phyloP scores from a whole-genome alignment of 2,113 vertebrate species.

The Romanogobio albipinnatus region DNA sequence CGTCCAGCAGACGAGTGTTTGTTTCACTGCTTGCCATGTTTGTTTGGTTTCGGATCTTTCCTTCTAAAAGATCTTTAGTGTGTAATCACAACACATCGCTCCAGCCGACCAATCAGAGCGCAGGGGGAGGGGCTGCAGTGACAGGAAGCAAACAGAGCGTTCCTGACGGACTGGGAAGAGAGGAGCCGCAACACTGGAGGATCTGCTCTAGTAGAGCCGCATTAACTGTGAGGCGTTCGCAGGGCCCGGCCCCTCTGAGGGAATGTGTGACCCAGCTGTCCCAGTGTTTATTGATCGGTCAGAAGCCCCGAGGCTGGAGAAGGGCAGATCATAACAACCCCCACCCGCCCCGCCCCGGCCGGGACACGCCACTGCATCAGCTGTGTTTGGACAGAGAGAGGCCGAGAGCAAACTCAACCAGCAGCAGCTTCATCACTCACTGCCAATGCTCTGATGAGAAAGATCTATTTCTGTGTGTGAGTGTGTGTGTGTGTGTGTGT shows the following conservation, averaged over 20 bases:
- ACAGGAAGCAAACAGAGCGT: too few relatives aligned
- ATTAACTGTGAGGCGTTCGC: too few relatives aligned
- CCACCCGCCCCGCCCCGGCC: conserved; percentile 48
- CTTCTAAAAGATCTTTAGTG: neutral
- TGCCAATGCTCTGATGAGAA: neutral
- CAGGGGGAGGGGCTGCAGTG: too few relatives aligned
- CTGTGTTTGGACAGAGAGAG: conserved; percentile 19
- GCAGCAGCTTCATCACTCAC: neutral
- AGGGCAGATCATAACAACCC: conserved; percentile 59
- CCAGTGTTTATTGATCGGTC: conserved; percentile 72
- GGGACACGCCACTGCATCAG: conserved; percentile 30
- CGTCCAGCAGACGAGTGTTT: neutral
- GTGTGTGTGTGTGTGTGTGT: too few relatives aligned
- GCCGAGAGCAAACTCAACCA: neutral
- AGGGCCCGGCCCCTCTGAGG: conserved; percentile 60
- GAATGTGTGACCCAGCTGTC: conserved; percentile 75
- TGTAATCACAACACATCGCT: too few relatives aligned
- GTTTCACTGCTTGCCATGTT: neutral
- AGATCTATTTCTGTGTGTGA: too few relatives aligned
- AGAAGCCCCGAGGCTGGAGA: conserved; percentile 44
- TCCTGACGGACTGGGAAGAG: too few relatives aligned
- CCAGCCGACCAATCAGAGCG: too few relatives aligned
- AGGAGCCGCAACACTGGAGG: too few relatives aligned
- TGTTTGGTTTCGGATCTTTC: neutral
- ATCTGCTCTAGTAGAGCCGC: too few relatives aligned